phyloP scores from a whole-genome alignment of 1,140 invertebrate genomes.

The Aphidius gifuensis region DNA sequence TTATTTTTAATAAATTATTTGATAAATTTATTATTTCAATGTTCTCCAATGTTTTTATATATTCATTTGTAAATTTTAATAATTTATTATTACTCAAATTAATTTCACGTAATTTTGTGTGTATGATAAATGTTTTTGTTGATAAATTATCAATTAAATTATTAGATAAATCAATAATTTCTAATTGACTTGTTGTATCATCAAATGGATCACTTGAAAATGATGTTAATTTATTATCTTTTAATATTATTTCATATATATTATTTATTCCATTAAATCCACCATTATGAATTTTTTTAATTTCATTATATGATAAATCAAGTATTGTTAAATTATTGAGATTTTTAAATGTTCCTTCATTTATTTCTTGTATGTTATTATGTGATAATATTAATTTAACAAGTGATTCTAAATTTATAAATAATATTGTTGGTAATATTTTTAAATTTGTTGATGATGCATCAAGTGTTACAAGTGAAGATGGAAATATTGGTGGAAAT shows the following conservation, averaged over 20 bases:
- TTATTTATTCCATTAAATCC: conserved; percentile 71
- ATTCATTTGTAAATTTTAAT: conserved; percentile 77
- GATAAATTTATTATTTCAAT: conserved; percentile 74
- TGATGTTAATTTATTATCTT: conserved; percentile 70
- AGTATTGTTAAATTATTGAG: conserved; percentile 68
- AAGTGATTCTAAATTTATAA: conserved; percentile 65
- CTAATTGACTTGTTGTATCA: conserved; percentile 68
- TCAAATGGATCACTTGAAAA: conserved; percentile 73
- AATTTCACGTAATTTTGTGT: conserved; percentile 69
- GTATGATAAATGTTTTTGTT: conserved; percentile 77
- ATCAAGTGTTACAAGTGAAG: conserved; percentile 64
- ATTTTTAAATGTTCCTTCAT: conserved; percentile 70
- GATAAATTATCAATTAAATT: conserved; percentile 74
- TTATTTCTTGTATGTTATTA: conserved; percentile 69
- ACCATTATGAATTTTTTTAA: conserved; percentile 72
- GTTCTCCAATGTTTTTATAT: conserved; percentile 71
- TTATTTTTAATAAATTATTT: conserved; percentile 69
- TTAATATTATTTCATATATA: conserved; percentile 72
- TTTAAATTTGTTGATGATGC: conserved; percentile 71
- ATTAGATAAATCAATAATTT: conserved; percentile 71
- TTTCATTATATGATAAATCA: conserved; percentile 73
- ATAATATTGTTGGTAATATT: conserved; percentile 66
- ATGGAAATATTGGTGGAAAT: conserved; percentile 50
- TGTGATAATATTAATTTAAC: conserved; percentile 64
- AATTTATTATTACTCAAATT: conserved; percentile 72